Base-by-base conservation (phyloP, 2,888 invertebrate genomes). In the Luffia ferchaultella region DNA sequence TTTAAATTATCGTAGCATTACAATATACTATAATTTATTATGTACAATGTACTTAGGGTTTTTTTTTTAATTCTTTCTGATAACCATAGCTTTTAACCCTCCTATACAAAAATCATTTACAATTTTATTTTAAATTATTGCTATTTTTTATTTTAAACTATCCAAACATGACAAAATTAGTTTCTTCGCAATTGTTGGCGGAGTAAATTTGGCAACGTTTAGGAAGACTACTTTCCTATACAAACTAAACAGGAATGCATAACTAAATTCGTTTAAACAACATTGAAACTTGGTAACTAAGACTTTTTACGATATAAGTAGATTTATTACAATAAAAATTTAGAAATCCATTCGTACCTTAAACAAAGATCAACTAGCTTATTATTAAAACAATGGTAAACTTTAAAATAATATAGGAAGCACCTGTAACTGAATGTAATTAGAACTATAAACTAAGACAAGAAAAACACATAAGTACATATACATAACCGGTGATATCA, bases 171-270 rank as follows among this genome's bases (percentile, higher is more conserved):
- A 70, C 70, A 75, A 68, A 43, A 20, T 47, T 73, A 70, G 70
- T 72, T 65, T 75, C 74, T 73, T 75, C 76, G 76, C 77, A 76
- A 75, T 64, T 73, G 77, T 80, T 79, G 76, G 77, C 78, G 74
- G 75, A 72, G 67, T 70, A 66, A 76, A 78, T 83, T 83, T 83
- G 83, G 83, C 83, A 82, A 80, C 78, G 77, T 79, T 82, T 67
- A 76, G 80, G 82, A 83, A 83, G 83, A 83, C 82, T 80, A 80
- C 78, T 79, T 76, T 77, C 73, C 77, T 82, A 82, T 74, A 78
- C 77, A 79, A 77, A 78, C 76, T 76, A 80, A 80, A 83, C 74
- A 79, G 77, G 73, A 78, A 76, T 80, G 79, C 74, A 68, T 70
- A 77, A 82, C 79, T 79, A 80, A 83, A 82, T 79, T 79, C 79